These are phyloP conservation scores for Silvanus unidentatus DNA, from an alignment of 2,888 invertebrate genomes.

Conservation along the genomic window DNA sequence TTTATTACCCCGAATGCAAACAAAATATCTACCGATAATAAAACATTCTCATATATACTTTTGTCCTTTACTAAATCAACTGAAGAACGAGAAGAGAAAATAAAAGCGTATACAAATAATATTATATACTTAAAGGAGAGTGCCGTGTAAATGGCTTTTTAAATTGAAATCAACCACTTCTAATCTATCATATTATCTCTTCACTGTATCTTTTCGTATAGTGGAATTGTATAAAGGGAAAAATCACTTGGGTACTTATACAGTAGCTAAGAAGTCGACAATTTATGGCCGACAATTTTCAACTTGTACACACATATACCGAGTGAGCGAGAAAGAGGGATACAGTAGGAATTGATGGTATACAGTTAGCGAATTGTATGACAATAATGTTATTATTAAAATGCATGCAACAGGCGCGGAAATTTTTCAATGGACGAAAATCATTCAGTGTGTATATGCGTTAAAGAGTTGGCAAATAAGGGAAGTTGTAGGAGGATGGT, in stretches of 20 bases:
- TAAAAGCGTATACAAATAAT: too few species aligned
- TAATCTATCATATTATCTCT: conserved; percentile 22
- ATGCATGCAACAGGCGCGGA: background rate
- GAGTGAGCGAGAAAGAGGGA: conserved; percentile 21
- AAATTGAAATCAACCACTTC: conserved; percentile 19
- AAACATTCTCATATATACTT: too few species aligned
- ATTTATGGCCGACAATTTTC: too few species aligned
- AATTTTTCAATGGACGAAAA: too few species aligned
- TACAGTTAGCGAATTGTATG: conserved; percentile 7
- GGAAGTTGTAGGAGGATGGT: conserved; percentile 14
- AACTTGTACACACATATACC: too few species aligned
- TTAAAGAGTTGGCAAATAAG: background rate
- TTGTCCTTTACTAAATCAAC: too few species aligned
- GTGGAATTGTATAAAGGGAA: background rate
- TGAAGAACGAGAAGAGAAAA: too few species aligned
- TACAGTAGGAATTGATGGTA: conserved; percentile 17
- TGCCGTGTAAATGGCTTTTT: conserved; percentile 18
- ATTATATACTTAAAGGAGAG: too few species aligned
- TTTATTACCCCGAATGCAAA: too few species aligned
- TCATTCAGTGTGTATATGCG: too few species aligned
- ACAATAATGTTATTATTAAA: background rate
- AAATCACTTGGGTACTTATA: conserved; percentile 4
- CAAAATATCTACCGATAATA: too few species aligned
- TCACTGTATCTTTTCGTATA: conserved; percentile 12
- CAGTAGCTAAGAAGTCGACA: conserved; percentile 2